phyloP scores from a whole-genome alignment of 92 coral and sea anemone species.

The Actinernus sp. region DNA sequence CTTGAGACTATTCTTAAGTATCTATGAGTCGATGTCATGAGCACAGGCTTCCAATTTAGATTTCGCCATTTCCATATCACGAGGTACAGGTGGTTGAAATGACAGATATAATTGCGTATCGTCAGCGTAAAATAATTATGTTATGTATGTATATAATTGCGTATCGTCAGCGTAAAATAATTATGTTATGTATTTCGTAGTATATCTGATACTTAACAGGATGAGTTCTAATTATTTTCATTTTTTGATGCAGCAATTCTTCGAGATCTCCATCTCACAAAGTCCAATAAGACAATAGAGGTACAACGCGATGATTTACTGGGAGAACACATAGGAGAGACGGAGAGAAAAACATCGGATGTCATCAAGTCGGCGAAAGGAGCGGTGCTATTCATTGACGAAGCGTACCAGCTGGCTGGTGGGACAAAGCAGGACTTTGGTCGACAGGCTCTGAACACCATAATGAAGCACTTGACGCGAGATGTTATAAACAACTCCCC shows the following conservation, averaged over 20 bases:
- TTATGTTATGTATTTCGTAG: too few relatives aligned
- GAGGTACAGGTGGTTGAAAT: too few relatives aligned
- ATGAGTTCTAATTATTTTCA: neutral
- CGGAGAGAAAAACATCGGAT: conserved; percentile 1
- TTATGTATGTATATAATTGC: too few relatives aligned
- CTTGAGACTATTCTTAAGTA: too few relatives aligned
- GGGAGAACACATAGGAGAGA: conserved; percentile 3
- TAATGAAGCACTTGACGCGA: conserved; percentile 4
- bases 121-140: too few relatives aligned
- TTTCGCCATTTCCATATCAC: too few relatives aligned
- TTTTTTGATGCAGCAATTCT: neutral
- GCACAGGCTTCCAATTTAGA: too few relatives aligned
- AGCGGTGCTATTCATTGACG: neutral
- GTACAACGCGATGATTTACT: neutral
- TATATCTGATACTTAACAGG: too few relatives aligned
- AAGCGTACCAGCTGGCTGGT: neutral
- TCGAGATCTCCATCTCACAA: neutral
- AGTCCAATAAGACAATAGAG: neutral
- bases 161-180: too few relatives aligned
- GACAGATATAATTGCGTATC: too few relatives aligned
- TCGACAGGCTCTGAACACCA: conserved; percentile 1
- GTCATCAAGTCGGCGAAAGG: neutral
- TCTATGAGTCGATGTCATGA: too few relatives aligned
- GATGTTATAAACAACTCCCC: neutral
- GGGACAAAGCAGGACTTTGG: too few relatives aligned